Evolutionary conservation across 1,140 invertebrate genomes (phyloP).

Genomic region (Bursaphelenchus mucronatus): DNA sequence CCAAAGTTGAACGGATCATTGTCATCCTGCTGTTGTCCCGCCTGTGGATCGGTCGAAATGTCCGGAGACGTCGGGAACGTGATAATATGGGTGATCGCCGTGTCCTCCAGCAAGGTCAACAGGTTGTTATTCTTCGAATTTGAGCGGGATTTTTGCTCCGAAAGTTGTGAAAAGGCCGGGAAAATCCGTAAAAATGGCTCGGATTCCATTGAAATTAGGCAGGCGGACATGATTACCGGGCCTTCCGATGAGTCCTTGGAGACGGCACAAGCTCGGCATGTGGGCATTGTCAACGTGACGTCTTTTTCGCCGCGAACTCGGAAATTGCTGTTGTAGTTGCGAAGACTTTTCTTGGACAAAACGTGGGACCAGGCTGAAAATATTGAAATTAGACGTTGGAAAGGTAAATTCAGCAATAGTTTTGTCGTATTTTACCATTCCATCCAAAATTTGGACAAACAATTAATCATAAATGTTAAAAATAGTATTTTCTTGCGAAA

Average conservation of each 20-base stretch:
- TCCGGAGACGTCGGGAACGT: constrained; percentile 79
- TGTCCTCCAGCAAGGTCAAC: constrained; percentile 72
- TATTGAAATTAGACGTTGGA: neutral
- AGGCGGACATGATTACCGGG: constrained; percentile 79
- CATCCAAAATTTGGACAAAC: no score
- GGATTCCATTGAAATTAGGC: constrained; percentile 90
- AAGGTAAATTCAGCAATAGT: neutral
- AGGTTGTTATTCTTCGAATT: constrained; percentile 7
- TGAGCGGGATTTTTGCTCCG: neutral
- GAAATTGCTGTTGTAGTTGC: constrained; percentile 29
- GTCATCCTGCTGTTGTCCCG: constrained; percentile 26
- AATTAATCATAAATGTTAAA: no score
- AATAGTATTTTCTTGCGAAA: no score
- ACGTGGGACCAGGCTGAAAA: constrained; percentile 53
- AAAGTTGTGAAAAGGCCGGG: constrained; percentile 65
- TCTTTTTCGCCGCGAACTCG: constrained; percentile 5
- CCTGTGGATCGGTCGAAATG: constrained; percentile 34
- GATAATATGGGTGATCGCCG: constrained; percentile 93
- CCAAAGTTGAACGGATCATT: constrained; percentile 23
- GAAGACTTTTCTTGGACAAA: constrained; percentile 47
- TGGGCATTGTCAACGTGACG: constrained; percentile 15
- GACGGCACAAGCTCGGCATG: constrained; percentile 35
- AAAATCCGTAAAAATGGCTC: constrained; percentile 86
- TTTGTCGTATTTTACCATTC: neutral
- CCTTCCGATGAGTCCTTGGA: constrained; percentile 37